Conservation (phyloP, 1,140 invertebrate genomes). For the Rhyzopertha dominica region DNA sequence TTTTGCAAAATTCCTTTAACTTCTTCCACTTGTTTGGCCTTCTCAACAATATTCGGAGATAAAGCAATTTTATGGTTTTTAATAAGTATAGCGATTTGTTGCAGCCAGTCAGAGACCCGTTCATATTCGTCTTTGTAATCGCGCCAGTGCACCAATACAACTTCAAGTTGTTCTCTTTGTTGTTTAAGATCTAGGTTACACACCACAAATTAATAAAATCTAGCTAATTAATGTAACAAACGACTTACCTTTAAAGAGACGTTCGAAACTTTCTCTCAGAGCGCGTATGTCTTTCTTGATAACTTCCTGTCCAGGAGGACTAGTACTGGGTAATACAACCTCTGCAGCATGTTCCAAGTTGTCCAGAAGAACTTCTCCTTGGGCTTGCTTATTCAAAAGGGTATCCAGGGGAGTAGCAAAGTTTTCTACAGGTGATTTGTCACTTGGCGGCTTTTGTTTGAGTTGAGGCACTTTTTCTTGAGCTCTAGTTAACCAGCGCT, state of each 20-base stretch:
- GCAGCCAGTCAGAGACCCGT: constrained; percentile 85
- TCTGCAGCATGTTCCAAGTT: constrained; percentile 80
- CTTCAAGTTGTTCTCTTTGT: constrained; percentile 78
- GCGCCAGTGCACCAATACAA: constrained; percentile 76
- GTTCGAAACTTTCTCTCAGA: constrained; percentile 77
- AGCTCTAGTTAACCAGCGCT: constrained; percentile 76
- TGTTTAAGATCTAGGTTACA: constrained; percentile 65
- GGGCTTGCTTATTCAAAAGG: constrained; percentile 82
- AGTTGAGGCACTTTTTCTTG: constrained; percentile 84
- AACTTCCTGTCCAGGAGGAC: constrained; percentile 67
- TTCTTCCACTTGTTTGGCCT: constrained; percentile 76
- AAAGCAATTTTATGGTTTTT: constrained; percentile 86
- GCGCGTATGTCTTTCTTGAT: constrained; percentile 82
- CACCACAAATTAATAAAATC: neutral
- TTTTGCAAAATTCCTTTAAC: constrained; percentile 72
- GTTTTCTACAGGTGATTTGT: constrained; percentile 83
- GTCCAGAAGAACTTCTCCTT: constrained; percentile 82
- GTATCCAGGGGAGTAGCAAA: constrained; percentile 80
- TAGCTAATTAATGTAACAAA: neutral
- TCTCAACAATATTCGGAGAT: constrained; percentile 75
- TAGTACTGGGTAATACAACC: constrained; percentile 79
- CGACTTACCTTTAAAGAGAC: constrained; percentile 62
- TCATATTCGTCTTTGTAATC: constrained; percentile 93
- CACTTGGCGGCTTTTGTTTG: constrained; percentile 77
- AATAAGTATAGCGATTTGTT: constrained; percentile 86